Conservation (phyloP, 2,797 vertebrate genomes). For the Rhincodon typus region DNA sequence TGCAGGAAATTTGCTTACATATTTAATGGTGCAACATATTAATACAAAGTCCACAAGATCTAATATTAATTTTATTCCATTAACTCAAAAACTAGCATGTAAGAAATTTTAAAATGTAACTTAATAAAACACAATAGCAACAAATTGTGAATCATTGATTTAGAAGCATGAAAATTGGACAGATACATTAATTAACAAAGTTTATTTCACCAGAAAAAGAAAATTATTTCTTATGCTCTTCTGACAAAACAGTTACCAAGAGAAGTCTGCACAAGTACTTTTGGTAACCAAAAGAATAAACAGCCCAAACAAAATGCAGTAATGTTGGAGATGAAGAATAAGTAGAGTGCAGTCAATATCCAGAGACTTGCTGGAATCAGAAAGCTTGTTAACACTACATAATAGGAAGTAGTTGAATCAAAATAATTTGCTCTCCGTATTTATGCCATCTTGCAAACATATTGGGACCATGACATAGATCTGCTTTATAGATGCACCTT, state of each 20-base stretch:
- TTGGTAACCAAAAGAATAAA: slow-evolving; percentile 19
- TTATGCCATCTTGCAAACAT: neutral
- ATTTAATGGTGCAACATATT: neutral
- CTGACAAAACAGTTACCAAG: slow-evolving; percentile 23
- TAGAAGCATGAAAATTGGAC: slow-evolving; percentile 55
- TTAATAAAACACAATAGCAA: slow-evolving; percentile 76
- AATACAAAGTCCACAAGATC: slow-evolving; percentile 6
- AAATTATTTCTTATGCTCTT: neutral
- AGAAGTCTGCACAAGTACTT: neutral
- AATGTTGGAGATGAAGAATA: neutral
- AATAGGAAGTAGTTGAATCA: neutral
- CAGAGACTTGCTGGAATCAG: neutral
- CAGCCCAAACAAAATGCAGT: neutral
- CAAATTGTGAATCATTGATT: slow-evolving; percentile 34
- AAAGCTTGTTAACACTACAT: neutral
- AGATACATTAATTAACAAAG: slow-evolving; percentile 38
- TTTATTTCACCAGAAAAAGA: slow-evolving; percentile 29
- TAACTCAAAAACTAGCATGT: slow-evolving; percentile 93
- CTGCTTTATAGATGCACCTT: neutral
- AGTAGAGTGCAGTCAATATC: neutral
- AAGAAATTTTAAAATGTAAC: slow-evolving; percentile 81
- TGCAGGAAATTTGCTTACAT: neutral
- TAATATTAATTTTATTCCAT: slow-evolving; percentile 91
- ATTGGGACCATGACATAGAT: neutral
- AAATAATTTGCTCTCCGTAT: neutral